Percentiles rank a stretch among this genome's conserved stretches.
Conservation (phyloP, 37 sponge, comb jelly and placozoan species). For the Oopsacas minuta region DNA sequence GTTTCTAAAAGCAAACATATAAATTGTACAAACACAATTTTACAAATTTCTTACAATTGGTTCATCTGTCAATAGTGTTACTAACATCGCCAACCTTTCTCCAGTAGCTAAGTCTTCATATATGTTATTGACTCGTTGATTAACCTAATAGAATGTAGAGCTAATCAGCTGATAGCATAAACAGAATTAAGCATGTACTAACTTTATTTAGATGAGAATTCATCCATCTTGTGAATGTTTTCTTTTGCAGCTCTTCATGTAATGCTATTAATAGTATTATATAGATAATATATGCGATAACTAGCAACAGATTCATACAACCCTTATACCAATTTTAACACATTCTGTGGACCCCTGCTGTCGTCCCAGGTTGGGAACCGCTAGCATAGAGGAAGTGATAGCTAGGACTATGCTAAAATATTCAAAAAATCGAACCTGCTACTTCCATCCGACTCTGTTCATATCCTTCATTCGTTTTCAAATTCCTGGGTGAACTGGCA, state of each 20-base stretch:
- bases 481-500: neutral
- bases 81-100: neutral
- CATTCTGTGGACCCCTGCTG: too few relatives aligned
- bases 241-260: slow-evolving; percentile 2
- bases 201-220: neutral
- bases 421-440: neutral
- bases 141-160: neutral
- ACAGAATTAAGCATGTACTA: neutral
- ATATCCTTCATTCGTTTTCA: neutral
- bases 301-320: too few relatives aligned
- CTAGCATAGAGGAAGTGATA: too few relatives aligned
- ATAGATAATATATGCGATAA: too few relatives aligned
- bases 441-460: slow-evolving; percentile 7
- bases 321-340: too few relatives aligned
- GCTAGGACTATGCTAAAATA: too few relatives aligned
- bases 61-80: neutral
- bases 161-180: neutral
- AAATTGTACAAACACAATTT: neutral
- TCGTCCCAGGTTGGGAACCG: too few relatives aligned
- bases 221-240: slow-evolving; percentile 14
- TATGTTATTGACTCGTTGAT: neutral
- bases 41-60: neutral
- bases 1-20: neutral
- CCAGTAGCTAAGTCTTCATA: neutral
- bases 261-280: neutral